These are phyloP conservation scores for Acromyrmex heyeri DNA, from an alignment of 1,140 invertebrate genomes.

Conservation along the genomic window DNA sequence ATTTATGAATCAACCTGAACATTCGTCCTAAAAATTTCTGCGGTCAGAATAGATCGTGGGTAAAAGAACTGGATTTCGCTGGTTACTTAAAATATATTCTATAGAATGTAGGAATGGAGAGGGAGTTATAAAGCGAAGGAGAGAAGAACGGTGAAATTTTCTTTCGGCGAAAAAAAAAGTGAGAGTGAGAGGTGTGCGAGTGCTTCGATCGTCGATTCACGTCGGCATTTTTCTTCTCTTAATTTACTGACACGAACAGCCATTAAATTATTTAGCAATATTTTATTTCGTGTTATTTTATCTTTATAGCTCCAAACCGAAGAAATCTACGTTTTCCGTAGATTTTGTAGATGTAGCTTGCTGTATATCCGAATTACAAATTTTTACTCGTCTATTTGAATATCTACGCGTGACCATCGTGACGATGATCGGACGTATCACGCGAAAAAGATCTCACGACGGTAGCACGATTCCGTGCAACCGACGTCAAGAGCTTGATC, in stretches of 20 bases:
- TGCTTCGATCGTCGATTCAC: background rate
- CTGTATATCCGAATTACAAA: background rate
- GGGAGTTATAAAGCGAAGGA: background rate
- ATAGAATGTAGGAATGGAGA: background rate
- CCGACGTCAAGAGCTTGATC: conserved; percentile 38
- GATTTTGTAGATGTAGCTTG: background rate
- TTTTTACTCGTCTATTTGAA: background rate
- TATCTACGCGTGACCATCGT: background rate
- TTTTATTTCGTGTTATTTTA: background rate
- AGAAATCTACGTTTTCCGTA: background rate
- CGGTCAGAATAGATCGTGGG: background rate
- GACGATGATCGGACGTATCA: conserved; percentile 4
- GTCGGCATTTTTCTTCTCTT: conserved; percentile 22
- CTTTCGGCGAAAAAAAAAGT: conserved; percentile 41
- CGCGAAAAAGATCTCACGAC: conserved; percentile 37
- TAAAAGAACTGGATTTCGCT: conserved; percentile 1
- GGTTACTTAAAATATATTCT: conserved; percentile 14
- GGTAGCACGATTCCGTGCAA: background rate
- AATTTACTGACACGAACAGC: background rate
- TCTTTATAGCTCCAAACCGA: background rate
- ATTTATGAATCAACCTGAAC: background rate
- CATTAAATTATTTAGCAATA: background rate
- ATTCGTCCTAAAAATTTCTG: background rate
- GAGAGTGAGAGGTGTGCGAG: conserved; percentile 53
- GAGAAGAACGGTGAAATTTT: conserved; percentile 42